phyloP scores from a whole-genome alignment of 1,140 invertebrate species.

The Triops cancriformis region DNA sequence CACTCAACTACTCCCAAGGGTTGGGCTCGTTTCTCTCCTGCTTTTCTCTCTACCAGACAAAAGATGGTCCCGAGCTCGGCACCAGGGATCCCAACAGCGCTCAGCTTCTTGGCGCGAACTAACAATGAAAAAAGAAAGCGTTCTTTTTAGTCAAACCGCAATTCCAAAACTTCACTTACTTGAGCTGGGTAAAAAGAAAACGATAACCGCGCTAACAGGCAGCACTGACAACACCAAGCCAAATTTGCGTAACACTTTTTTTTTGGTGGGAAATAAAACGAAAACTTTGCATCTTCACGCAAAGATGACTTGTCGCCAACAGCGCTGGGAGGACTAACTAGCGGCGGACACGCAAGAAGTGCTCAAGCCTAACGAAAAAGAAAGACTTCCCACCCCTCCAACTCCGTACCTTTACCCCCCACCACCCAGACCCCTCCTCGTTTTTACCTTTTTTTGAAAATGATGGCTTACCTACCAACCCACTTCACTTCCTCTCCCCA shows the following conservation, averaged over 20 bases:
- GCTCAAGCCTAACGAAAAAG: conserved; percentile 13
- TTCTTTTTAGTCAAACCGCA: neutral
- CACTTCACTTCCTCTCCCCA: neutral
- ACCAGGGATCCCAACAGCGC: neutral
- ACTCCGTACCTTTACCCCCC: neutral
- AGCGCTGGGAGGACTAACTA: conserved; percentile 12
- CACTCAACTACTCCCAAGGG: neutral
- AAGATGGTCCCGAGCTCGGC: neutral
- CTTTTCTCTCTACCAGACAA: neutral
- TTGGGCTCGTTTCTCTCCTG: neutral
- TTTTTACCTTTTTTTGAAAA: conserved; percentile 11
- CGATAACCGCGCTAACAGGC: too few relatives aligned
- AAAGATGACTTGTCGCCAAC: conserved; percentile 5
- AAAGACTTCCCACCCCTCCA: neutral
- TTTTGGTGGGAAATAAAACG: neutral
- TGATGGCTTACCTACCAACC: conserved; percentile 3
- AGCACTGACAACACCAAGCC: too few relatives aligned
- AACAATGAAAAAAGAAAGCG: neutral
- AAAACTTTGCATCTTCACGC: neutral
- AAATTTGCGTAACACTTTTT: neutral
- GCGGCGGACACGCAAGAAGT: neutral
- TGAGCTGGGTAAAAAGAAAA: neutral
- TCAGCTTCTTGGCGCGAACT: neutral
- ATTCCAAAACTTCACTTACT: neutral
- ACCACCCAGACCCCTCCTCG: neutral